These are phyloP conservation scores for Bambusicola thoracicus DNA, from an alignment of 2,113 vertebrate species.

Conservation along the genomic window DNA sequence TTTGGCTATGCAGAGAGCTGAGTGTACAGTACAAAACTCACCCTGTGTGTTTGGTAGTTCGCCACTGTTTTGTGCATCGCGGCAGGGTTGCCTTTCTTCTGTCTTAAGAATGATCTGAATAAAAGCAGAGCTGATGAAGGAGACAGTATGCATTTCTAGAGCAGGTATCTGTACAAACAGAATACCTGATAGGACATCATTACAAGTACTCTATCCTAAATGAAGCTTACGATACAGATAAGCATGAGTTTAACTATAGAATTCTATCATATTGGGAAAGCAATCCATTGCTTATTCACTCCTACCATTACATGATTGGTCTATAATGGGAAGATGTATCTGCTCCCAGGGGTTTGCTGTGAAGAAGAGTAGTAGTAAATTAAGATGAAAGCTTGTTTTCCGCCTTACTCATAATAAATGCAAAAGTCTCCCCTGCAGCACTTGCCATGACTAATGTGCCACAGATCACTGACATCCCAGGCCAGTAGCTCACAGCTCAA, in stretches of 20 bases:
- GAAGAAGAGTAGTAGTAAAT: neutral
- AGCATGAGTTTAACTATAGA: neutral
- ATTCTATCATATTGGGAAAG: accelerated
- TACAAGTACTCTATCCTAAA: neutral
- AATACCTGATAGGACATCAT: neutral
- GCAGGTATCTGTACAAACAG: neutral
- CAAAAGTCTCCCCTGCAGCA: conserved; percentile 8
- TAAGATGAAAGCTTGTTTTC: conserved; percentile 45
- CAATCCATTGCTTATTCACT: neutral
- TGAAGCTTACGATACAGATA: neutral
- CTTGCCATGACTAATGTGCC: conserved; percentile 36
- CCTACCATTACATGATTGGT: accelerated
- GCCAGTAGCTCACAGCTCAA: neutral
- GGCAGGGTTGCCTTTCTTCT: neutral
- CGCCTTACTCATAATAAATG: conserved; percentile 63
- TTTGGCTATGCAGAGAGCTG: neutral
- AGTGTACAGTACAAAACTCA: accelerated
- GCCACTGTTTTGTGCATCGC: neutral
- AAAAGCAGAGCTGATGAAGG: neutral
- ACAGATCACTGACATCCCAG: neutral
- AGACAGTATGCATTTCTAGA: neutral
- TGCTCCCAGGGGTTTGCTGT: neutral
- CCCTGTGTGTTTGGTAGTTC: accelerated
- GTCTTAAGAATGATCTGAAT: accelerated
- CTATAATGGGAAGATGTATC: neutral